A percentile compares a stretch with the other conserved stretches of the same genome.
Evolutionary conservation across 2,113 vertebrate genomes (phyloP).

Genomic region (Rhizomys pruinosus): DNA sequence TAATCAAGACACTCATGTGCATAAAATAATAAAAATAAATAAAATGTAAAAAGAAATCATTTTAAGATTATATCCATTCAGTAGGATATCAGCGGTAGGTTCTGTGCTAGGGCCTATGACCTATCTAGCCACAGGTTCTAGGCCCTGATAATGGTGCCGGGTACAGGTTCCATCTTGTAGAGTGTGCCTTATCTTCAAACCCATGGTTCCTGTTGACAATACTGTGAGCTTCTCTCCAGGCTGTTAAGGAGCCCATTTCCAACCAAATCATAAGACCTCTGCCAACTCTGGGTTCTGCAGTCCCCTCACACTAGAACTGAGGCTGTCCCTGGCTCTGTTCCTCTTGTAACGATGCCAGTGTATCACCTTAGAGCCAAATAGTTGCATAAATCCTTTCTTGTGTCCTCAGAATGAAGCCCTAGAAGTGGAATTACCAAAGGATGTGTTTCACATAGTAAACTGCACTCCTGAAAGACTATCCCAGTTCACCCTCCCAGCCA

Average conservation of each 20-base stretch:
- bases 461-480: not conserved
- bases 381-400: not conserved
- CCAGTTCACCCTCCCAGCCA: not conserved
- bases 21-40: too few relatives aligned
- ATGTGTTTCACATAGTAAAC: not conserved
- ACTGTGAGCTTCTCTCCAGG: not conserved
- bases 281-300: too few relatives aligned
- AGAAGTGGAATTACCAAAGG: not conserved
- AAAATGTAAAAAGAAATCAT: too few relatives aligned
- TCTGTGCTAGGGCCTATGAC: too few relatives aligned
- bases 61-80: too few relatives aligned
- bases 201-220: not conserved
- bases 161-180: too few relatives aligned
- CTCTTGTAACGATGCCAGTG: not conserved
- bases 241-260: not conserved
- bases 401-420: constrained; percentile 36
- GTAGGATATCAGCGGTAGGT: too few relatives aligned
- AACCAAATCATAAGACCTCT: not conserved
- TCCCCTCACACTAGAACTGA: not conserved
- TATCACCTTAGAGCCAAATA: constrained; percentile 17
- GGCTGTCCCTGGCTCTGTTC: not conserved
- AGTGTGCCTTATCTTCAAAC: not conserved
- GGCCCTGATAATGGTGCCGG: too few relatives aligned
- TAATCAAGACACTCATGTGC: too few relatives aligned
- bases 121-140: too few relatives aligned